A percentile compares a stretch with the other conserved stretches of the same genome.
Evolutionary conservation across 2,797 vertebrate species (phyloP).

Genomic region (Gorsachius magnificus): DNA sequence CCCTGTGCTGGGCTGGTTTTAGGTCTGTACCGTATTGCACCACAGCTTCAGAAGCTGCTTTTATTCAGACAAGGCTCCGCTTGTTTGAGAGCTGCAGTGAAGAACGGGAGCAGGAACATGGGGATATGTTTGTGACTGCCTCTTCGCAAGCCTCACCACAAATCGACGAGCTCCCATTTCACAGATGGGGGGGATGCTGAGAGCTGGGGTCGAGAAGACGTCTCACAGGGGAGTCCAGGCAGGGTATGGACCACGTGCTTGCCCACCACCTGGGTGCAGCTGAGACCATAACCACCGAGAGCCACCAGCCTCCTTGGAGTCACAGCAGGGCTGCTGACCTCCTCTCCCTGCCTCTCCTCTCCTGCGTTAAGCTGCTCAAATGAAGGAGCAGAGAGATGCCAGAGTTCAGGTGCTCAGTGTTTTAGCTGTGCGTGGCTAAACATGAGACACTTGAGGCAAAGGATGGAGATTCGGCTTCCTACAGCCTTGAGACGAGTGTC

Average conservation of each 20-base stretch:
- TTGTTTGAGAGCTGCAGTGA: neutral
- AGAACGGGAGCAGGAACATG: fast-evolving
- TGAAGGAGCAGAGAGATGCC: neutral
- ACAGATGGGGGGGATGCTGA: neutral
- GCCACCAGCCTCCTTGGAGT: neutral
- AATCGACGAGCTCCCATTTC: neutral
- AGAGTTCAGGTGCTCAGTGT: neutral
- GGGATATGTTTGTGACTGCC: neutral
- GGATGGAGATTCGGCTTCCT: neutral
- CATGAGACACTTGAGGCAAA: neutral
- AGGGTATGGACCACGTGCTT: neutral
- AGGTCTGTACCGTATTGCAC: neutral
- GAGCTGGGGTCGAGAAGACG: neutral
- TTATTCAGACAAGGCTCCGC: neutral
- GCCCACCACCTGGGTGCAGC: neutral
- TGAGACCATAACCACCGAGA: neutral
- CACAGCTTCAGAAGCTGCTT: neutral
- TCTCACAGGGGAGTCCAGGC: neutral
- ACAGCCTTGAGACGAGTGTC: neutral
- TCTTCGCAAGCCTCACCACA: neutral
- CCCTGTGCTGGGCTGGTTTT: neutral
- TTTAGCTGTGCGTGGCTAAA: neutral
- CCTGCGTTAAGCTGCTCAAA: fast-evolving
- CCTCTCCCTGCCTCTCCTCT: neutral
- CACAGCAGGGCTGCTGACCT: neutral